Evolutionary conservation across 2,797 vertebrate species (phyloP).

Genomic region (Phalloptychus januarius): DNA sequence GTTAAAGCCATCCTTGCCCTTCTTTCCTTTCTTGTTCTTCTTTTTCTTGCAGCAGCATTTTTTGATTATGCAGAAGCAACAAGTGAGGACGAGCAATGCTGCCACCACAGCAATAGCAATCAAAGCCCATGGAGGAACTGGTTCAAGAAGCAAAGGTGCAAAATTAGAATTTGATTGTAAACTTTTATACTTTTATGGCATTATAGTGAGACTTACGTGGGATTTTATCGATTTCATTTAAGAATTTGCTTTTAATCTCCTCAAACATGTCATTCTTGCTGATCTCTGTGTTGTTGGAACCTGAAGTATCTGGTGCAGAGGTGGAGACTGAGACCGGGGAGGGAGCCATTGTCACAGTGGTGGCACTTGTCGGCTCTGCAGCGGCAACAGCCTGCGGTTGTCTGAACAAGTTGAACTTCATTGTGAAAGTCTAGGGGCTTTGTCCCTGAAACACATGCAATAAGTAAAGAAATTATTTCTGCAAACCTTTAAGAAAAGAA

Average conservation of each 20-base stretch:
- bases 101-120: constrained; percentile 94
- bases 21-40: constrained; percentile 98
- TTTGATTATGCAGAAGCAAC: constrained; percentile 99
- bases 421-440: constrained; percentile 68
- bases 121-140: constrained; percentile 96
- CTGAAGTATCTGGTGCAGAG: constrained; percentile 80
- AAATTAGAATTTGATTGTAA: background rate
- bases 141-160: constrained; percentile 10
- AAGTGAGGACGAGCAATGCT: constrained; percentile 91
- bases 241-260: constrained; percentile 91
- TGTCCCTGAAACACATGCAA: constrained; percentile 55
- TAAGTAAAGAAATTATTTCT: background rate
- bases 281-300: constrained; percentile 79
- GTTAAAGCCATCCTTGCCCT: constrained; percentile 92
- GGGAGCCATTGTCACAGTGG: constrained; percentile 67
- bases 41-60: constrained; percentile 99
- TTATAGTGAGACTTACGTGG: constrained; percentile 83
- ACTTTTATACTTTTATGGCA: background rate
- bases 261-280: constrained; percentile 89
- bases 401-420: constrained; percentile 84
- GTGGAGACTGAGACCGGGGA: constrained; percentile 72
- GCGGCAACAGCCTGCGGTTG: constrained; percentile 70
- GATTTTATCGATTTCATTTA: constrained; percentile 95
- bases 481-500: background rate
- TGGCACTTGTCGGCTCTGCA: constrained; percentile 73